Evolutionary conservation across 1,140 invertebrate genomes (phyloP), one percentile per base, ranked within the genome.

Genomic region (Ceratitis capitata): DNA sequence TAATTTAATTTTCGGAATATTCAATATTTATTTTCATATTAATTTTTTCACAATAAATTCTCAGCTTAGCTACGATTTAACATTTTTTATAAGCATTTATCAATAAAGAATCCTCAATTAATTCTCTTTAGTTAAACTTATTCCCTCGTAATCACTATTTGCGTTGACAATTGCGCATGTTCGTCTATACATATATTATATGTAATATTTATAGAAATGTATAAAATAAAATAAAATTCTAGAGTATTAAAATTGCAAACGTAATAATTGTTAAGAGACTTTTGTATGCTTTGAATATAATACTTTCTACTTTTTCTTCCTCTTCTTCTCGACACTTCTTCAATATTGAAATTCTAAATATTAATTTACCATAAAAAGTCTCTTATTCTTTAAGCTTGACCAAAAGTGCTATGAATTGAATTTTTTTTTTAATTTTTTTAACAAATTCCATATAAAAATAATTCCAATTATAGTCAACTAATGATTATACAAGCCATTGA

Each of bases 131-230:
- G 23, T 23, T 4, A 29, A 64, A 61, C 12, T 61, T 61, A 29
- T 32, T 29, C 26, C 10, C 3, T 32, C 16, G 58, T 29, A 64
- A 32, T 14, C 32, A 29, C 49, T 61, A 19, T 74, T 45, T 56
- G 35, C 78, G 32, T 86, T 82, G 83, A 47, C 45, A 39, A 53
- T 49, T 45, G 82, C 29, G 39, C 42, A 85, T 58, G 56, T 61
- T 84, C 19, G 23, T 84, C 35, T 61, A 61, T 26, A 83, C 14
- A 39, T 47, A 49, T 84, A 42, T 58, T 42, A 51, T 82, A 82
- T 32, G 26, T 6, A 78, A 49, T 53, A 51, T 35, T 19, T 83
- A n/a, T 53, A 32, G 5, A 45, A 45, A 47, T 47, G 16, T 35
- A n/a, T n/a, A n/a, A n/a, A 39, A 29, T 61, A 61, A 29, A 32